These are phyloP conservation scores for Phyllotis vaccarum DNA, from an alignment of 2,797 vertebrate species.

Conservation along the genomic window DNA sequence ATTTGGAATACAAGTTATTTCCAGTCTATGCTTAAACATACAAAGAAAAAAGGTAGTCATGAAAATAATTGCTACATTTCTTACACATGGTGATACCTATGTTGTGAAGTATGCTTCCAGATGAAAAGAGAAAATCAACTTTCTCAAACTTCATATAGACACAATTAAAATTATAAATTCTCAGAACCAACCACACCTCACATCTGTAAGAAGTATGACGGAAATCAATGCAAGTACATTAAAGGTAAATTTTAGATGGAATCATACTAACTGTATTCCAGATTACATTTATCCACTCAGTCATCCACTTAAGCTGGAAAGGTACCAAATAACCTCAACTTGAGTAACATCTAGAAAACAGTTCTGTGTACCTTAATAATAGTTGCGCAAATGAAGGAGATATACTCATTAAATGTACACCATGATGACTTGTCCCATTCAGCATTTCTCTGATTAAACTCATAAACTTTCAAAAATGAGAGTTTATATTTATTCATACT, in stretches of 20 bases:
- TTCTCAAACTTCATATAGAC: not conserved
- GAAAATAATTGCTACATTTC: not conserved
- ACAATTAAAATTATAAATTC: not conserved
- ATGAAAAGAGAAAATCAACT: constrained; percentile 3
- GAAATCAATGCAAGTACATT: not conserved
- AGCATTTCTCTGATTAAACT: not conserved
- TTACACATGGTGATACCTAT: not conserved
- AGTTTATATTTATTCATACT: not conserved
- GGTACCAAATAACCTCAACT: not conserved
- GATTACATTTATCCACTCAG: not conserved
- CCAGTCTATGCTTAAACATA: not conserved
- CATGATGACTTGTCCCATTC: not conserved
- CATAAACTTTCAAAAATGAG: not conserved
- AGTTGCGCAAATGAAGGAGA: not conserved
- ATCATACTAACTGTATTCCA: not conserved
- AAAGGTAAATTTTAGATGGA: not conserved
- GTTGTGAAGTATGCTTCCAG: not conserved
- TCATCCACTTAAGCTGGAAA: not conserved
- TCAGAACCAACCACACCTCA: not conserved
- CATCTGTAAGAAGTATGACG: not conserved
- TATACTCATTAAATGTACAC: not conserved
- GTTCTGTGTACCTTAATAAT: not conserved
- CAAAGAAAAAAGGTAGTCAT: not conserved
- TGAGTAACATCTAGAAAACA: constrained; percentile 3
- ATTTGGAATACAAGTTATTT: not conserved